phyloP scores from a whole-genome alignment of 2,113 vertebrate genomes.

The Rhinichthys klamathensis region DNA sequence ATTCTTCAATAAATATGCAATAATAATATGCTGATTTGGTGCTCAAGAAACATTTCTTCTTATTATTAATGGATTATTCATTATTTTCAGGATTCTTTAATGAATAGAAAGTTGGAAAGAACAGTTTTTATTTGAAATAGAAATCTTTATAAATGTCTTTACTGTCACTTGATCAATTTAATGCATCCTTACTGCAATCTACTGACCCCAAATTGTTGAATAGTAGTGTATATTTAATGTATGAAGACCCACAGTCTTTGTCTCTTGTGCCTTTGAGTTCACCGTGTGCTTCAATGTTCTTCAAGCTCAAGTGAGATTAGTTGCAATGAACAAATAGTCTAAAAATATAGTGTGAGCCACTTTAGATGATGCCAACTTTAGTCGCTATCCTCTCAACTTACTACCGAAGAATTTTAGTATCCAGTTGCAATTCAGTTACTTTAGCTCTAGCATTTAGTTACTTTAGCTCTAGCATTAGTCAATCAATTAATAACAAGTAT shows the following conservation, averaged over 20 bases:
- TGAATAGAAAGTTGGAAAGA: too few species aligned
- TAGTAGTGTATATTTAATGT: background rate
- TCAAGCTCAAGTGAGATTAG: conserved; percentile 20
- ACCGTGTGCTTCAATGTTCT: background rate
- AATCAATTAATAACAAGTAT: background rate
- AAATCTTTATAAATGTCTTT: too few species aligned
- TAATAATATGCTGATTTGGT: too few species aligned
- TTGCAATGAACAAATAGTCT: conserved; percentile 1
- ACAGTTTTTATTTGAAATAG: too few species aligned
- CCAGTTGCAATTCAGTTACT: background rate
- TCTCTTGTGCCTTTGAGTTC: background rate
- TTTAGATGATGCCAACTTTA: conserved; percentile 24
- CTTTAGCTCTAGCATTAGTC: background rate
- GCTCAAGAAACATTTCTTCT: too few species aligned
- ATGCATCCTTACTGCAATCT: too few species aligned
- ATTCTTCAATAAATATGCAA: background rate
- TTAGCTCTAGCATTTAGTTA: too few species aligned
- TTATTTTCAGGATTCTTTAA: too few species aligned
- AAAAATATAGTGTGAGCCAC: conserved; percentile 30
- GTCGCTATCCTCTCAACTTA: background rate
- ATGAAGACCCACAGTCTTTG: background rate
- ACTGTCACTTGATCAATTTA: too few species aligned
- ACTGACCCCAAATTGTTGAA: background rate
- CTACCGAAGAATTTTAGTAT: background rate
- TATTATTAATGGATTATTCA: too few species aligned